Conservation (phyloP, 2,113 vertebrate genomes). For the western clawed frog (Xenopus tropicalis) region UCB_Xtro_10.0 CM004446.2:21471501-21472000, state of each 20-base stretch:
- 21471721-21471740: background rate
- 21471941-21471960: background rate
- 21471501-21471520: no score
- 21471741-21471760: background rate
- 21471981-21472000: no score
- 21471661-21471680: background rate
- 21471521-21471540: no score
- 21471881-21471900: background rate
- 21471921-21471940: background rate
- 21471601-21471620: no score
- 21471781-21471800: background rate
- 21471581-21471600: no score
- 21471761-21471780: background rate
- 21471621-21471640: background rate
- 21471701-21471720: background rate
- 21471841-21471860: background rate
- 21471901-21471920: background rate
- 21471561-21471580: no score
- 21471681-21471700: background rate
- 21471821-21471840: background rate
- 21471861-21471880: background rate
- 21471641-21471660: background rate
- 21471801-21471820: background rate
- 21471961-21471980: no score
- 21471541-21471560: no score